A percentile compares a stretch with the other conserved stretches of the same genome.
These are phyloP conservation scores for Gymnogyps californianus DNA, from an alignment of 2,113 vertebrate species.

Conservation along the genomic window DNA sequence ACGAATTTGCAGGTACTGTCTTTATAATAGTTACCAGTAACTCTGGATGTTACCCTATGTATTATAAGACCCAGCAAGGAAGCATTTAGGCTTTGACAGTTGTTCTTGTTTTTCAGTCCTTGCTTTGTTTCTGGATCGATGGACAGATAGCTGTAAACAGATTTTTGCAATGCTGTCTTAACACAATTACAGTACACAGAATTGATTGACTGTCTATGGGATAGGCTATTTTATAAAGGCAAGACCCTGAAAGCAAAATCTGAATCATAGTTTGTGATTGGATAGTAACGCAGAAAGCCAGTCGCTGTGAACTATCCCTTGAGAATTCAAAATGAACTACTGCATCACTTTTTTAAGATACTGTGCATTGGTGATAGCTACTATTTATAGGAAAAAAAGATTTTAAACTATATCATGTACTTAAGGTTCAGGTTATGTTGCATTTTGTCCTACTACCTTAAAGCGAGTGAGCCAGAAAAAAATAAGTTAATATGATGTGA, in stretches of 20 bases:
- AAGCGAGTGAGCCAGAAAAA: background rate
- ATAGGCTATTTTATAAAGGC: background rate
- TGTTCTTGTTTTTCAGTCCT: background rate
- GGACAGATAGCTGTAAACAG: conserved; percentile 43
- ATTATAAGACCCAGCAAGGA: background rate
- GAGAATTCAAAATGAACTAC: background rate
- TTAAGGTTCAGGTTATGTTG: background rate
- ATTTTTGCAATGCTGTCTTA: background rate
- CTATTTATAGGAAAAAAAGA: background rate
- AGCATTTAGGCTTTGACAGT: background rate
- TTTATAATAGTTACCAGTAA: background rate
- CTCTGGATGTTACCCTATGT: background rate
- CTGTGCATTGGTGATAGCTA: background rate
- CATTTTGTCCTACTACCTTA: background rate
- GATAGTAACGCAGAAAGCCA: background rate
- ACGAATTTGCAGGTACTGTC: background rate
- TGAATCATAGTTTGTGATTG: background rate
- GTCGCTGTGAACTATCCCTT: background rate
- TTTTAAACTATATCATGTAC: background rate
- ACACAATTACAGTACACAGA: conserved; percentile 3
- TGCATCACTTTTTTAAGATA: background rate
- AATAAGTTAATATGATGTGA: background rate
- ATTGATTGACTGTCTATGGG: conserved; percentile 1
- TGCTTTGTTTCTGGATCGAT: conserved; percentile 31
- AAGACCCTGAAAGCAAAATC: background rate